Evolutionary conservation across 2,113 vertebrate genomes (phyloP).

Genomic region (Grammomys dolichurus): DNA sequence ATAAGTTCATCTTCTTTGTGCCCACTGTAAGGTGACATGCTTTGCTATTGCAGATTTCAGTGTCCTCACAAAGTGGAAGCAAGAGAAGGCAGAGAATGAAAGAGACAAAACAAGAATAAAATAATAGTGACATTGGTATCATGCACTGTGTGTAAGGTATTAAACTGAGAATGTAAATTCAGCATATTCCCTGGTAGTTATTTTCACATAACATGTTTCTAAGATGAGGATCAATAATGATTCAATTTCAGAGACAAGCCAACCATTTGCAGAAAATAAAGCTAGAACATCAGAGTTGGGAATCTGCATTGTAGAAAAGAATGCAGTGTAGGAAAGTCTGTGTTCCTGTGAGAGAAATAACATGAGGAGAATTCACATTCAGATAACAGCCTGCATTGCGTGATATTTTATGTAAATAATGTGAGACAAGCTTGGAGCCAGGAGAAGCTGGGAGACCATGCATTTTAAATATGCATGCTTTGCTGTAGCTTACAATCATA

Average conservation of each 20-base stretch:
- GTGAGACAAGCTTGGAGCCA: neutral
- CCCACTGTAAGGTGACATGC: neutral
- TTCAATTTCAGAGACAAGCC: neutral
- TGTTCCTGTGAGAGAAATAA: neutral
- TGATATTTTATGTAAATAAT: neutral
- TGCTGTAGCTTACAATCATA: constrained; percentile 39
- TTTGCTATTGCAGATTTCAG: neutral
- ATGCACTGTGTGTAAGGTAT: neutral
- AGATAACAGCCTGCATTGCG: neutral
- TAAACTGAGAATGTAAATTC: neutral
- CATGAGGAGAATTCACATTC: neutral
- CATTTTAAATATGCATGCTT: neutral
- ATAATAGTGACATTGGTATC: too few relatives aligned
- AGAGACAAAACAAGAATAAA: neutral
- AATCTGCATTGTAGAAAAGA: neutral
- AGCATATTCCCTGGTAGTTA: neutral
- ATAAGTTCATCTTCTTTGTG: neutral
- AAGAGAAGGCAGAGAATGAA: neutral
- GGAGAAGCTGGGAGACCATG: neutral
- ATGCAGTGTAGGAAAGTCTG: neutral
- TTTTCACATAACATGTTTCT: neutral
- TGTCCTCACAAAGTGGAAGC: neutral
- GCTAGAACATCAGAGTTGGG: neutral
- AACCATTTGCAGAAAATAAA: neutral
- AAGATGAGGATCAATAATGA: neutral